Conservation (phyloP, 2,888 invertebrate genomes). For the Eremobia ochroleuca region DNA sequence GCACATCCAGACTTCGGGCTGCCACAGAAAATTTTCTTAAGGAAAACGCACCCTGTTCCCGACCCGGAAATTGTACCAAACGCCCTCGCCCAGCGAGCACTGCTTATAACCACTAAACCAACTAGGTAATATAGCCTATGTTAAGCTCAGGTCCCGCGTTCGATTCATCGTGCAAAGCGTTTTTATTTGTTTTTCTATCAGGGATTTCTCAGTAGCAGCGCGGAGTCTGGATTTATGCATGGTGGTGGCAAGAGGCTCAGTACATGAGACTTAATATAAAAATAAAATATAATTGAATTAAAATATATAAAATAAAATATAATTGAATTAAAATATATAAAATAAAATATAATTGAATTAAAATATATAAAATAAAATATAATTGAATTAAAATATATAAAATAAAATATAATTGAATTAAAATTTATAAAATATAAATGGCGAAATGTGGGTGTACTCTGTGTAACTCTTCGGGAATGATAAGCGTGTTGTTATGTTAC, state of each 20-base stretch:
- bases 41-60: background rate
- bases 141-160: background rate
- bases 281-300: too few species aligned
- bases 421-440: background rate
- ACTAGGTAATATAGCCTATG: background rate
- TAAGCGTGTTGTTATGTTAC: background rate
- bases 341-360: too few species aligned
- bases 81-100: background rate
- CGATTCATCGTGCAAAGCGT: background rate
- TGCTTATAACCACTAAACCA: background rate
- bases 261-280: background rate
- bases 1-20: background rate
- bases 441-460: background rate
- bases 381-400: too few species aligned
- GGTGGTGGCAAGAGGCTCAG: background rate
- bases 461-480: background rate
- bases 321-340: too few species aligned
- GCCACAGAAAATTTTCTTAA: too few species aligned
- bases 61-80: background rate
- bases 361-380: too few species aligned
- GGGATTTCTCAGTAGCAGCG: background rate
- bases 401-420: too few species aligned
- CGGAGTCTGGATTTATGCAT: background rate
- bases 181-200: background rate
- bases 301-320: too few species aligned